Base-by-base conservation (phyloP, 2,888 invertebrate genomes). In the Cheilosia impressa region DNA sequence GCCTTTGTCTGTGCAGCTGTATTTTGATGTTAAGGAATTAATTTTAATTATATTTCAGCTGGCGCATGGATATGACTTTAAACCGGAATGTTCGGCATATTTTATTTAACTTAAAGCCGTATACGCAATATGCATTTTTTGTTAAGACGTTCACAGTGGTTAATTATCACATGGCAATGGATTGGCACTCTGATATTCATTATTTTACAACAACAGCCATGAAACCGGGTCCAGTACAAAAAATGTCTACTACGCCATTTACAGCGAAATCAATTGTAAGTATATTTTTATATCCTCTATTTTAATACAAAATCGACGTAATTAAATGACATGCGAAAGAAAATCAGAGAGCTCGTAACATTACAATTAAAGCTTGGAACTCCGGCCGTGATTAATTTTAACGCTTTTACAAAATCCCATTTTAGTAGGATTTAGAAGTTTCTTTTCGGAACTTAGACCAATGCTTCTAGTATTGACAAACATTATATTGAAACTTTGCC, bases 121-220 rank as follows among this genome's bases (percentile, higher is more conserved):
- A 94, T 92, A 98, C 98, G 0, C 96, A 96, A 88, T 99, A 99
- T 93, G 99, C 98, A 0, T 96, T 95, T 87, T 99, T 98, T 91
- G 96, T 99, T 0, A 97, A 97, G 93, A 98, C 99, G 0, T 96
- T 97, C 89, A 97, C 97, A 2, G 95, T 97, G 73, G 94, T 95
- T 15, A 95, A 95, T 65, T 96, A 96, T 90, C 94, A 94, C 24
- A 72, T 88, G 62, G 88, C 88, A 88, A 93, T 93, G 62, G 97
- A 98, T 43, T 98, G 96, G 2, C 96, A 97, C 92, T 97, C 97
- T 89, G 92, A 94, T 10, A 95, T 98, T 66, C 93, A 94, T 53
- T 98, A 98, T 93, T 97, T 98, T 91, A 96, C 95, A 58, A 95
- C 95, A 71, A 7, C 87, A 15, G 96, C 95, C 15, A 92, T 90